phyloP scores from a whole-genome alignment of 2,113 vertebrate genomes.

The Mugil cephalus region DNA sequence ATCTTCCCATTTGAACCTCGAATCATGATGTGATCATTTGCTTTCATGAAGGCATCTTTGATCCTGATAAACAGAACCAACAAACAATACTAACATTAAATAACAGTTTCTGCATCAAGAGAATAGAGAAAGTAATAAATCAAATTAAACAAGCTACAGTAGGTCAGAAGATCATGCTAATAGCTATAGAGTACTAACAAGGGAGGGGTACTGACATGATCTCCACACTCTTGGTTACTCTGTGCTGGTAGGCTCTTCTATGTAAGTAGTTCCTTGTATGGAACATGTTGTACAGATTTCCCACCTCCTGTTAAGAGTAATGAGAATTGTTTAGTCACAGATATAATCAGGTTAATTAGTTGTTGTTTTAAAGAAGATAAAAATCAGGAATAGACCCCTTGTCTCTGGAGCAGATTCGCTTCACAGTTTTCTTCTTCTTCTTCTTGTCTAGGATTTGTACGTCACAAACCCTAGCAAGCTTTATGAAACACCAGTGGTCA shows the following conservation, averaged over 20 bases:
- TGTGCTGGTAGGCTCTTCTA: conserved; percentile 92
- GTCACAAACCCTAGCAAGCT: conserved; percentile 89
- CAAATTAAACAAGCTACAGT: not conserved
- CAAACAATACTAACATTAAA: not conserved
- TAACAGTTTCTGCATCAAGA: not conserved
- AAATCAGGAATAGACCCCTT: conserved; percentile 81
- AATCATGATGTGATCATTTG: conserved; percentile 83
- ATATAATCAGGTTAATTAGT: rapidly evolving
- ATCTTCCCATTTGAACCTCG: conserved; percentile 74
- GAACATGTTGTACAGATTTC: conserved; percentile 93
- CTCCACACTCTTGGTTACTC: conserved; percentile 88
- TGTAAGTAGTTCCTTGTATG: conserved; percentile 89
- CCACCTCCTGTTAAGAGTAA: conserved; percentile 84
- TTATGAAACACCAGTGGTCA: conserved; percentile 88
- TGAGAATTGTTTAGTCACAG: not conserved
- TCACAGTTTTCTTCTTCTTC: conserved; percentile 51
- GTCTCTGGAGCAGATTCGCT: conserved; percentile 89
- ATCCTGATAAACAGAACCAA: conserved; percentile 82
- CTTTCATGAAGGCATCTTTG: conserved; percentile 89
- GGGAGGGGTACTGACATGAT: conserved; percentile 85
- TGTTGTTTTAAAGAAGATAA: not conserved
- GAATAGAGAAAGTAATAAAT: not conserved
- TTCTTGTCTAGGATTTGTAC: too few relatives aligned
- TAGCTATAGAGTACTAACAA: not conserved
- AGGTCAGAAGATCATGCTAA: not conserved